Base-by-base conservation (phyloP, 2,113 vertebrate species). In the Channa maculata region DNA sequence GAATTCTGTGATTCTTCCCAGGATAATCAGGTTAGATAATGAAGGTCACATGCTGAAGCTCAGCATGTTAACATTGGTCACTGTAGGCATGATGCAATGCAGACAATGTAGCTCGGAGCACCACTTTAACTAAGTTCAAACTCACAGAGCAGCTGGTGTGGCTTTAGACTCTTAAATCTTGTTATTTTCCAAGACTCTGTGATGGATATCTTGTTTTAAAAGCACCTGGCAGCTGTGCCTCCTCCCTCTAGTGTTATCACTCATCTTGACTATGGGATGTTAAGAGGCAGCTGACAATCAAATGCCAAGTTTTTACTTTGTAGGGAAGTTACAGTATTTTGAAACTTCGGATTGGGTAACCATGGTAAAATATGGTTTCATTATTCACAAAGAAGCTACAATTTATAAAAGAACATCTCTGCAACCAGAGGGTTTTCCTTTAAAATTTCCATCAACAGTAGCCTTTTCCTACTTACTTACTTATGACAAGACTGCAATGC, bases 341-440 rank as follows among this genome's bases (percentile, higher is more conserved):
- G 50, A 73, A 48, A 14, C 13, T 8, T 34, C 57, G 24, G 67
- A 59, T 24, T 24, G 24, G 24, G 24, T 24, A 24, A 24, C 24
- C 24, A 36, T 24, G 13, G 70, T 0, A 53, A 50, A 69, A 71
- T 73, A 43, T 67, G 65, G 81, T 33, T 65, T n/a, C n/a, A 64
- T 80, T 62, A 64, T 37, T 60, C 66, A 76, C 2, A 3, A 51
- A 71, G 24, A 15, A 55, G 44, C 14, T 36, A 54, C 37, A 71
- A 38, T 33, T 24, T 60, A 72, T 62, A 50, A 57, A 58, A 75
- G 46, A 69, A 74, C 74, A 58, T 75, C 53, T 62, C 9, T 55
- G 61, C 60, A 65, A 65, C 78, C 11, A 8, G 34, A 70, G 70
- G 77, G 67, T 15, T 77, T 88, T 79, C 72, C 77, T 67, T 68